phyloP scores from a whole-genome alignment of 35 echinoderm and acorn worm species.

The Ophiothrix spiculata region DNA sequence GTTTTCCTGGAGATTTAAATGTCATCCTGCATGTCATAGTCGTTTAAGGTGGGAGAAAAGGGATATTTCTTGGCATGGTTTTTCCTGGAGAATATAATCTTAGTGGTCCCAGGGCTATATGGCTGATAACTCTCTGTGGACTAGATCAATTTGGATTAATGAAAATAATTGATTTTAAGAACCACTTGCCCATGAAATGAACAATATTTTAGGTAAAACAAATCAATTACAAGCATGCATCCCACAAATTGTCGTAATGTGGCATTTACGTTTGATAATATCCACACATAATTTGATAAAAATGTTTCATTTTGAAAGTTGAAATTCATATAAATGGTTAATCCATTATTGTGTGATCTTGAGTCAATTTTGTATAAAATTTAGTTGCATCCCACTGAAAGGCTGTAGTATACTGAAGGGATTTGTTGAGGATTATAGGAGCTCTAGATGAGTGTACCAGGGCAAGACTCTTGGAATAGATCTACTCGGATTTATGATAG shows the following conservation, averaged over 20 bases:
- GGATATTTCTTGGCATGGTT: slow-evolving; percentile 1
- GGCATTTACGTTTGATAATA: too few species aligned
- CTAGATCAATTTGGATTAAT: not conserved
- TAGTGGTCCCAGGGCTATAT: not conserved
- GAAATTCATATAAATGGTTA: too few species aligned
- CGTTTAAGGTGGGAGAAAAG: slow-evolving; percentile 8
- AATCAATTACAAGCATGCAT: too few species aligned
- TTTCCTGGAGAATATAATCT: not conserved
- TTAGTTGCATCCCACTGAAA: not conserved
- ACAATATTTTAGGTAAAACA: too few species aligned
- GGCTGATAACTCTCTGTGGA: not conserved
- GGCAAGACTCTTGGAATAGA: too few species aligned
- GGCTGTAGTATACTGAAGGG: not conserved
- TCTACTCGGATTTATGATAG: too few species aligned
- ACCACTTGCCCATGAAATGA: not conserved
- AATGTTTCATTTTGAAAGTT: too few species aligned
- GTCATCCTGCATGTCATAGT: not conserved
- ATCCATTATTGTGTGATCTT: too few species aligned
- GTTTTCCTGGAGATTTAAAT: slow-evolving; percentile 10
- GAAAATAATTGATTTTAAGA: not conserved
- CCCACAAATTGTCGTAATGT: too few species aligned
- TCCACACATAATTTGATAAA: too few species aligned
- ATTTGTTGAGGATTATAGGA: not conserved
- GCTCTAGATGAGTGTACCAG: not conserved
- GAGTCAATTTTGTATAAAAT: not conserved